Conservation (phyloP, 2,888 invertebrate species). For the Eurois occulta region DNA sequence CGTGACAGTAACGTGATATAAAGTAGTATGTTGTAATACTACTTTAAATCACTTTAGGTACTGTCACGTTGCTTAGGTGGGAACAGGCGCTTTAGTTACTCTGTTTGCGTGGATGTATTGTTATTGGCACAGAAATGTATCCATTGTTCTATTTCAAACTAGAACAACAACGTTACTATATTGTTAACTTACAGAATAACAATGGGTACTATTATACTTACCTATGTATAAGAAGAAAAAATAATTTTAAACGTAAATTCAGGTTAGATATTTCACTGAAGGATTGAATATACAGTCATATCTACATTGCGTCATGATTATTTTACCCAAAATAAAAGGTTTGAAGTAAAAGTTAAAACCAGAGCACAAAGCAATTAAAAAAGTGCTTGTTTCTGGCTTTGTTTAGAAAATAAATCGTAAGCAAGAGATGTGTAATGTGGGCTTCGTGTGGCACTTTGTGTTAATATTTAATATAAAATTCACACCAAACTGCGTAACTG, state of each 20-base stretch:
- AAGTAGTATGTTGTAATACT: background rate
- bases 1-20: background rate
- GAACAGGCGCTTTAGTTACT: background rate
- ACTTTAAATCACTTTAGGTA: background rate
- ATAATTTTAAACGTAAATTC: background rate
- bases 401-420: slow-evolving; percentile 73
- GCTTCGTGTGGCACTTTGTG: slow-evolving; percentile 78
- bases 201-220: background rate
- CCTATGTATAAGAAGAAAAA: background rate
- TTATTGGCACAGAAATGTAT: background rate
- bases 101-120: background rate
- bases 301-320: background rate
- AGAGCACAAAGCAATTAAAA: slow-evolving; percentile 53
- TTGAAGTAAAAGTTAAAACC: slow-evolving; percentile 29
- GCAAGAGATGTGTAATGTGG: slow-evolving; percentile 70
- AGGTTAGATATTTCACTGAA: background rate
- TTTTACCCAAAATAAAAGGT: slow-evolving; percentile 41
- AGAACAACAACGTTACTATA: too few relatives aligned
- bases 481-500: slow-evolving; percentile 80
- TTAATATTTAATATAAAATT: slow-evolving; percentile 87
- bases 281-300: background rate
- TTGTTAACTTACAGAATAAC: background rate
- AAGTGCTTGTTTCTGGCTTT: slow-evolving; percentile 63
- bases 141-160: slow-evolving; percentile 8
- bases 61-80: background rate